Evolutionary conservation across 1,140 invertebrate genomes (phyloP).

Genomic region (Atopsyche davidsoni): DNA sequence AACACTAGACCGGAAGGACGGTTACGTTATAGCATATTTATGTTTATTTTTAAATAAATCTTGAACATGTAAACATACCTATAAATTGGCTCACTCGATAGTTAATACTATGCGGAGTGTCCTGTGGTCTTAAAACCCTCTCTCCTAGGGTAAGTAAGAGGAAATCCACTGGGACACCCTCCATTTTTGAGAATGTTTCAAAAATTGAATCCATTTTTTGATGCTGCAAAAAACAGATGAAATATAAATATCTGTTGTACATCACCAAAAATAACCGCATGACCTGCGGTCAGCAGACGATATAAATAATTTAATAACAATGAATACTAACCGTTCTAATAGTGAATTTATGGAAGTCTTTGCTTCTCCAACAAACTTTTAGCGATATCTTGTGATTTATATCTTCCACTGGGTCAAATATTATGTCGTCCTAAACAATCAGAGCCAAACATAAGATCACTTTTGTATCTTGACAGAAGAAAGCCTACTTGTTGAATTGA

Average conservation of each 20-base stretch:
- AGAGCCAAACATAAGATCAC: too few species aligned
- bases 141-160: constrained; percentile 24
- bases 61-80: constrained; percentile 11
- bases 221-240: constrained; percentile 19
- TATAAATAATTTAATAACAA: constrained; percentile 2
- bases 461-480: too few species aligned
- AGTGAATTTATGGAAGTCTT: constrained; percentile 26
- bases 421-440: too few species aligned
- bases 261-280: background rate
- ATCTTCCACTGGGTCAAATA: too few species aligned
- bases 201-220: constrained; percentile 27
- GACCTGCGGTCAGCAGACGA: background rate
- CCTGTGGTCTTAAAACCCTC: constrained; percentile 20
- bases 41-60: background rate
- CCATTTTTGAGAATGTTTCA: constrained; percentile 25
- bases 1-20: too few species aligned
- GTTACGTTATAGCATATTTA: constrained; percentile 3
- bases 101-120: constrained; percentile 25
- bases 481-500: too few species aligned
- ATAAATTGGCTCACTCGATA: constrained; percentile 27
- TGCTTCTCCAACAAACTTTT: constrained; percentile 27
- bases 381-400: constrained; percentile 26
- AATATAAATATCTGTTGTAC: background rate
- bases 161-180: constrained; percentile 17
- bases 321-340: constrained; percentile 23